Evolutionary conservation across 2,888 invertebrate genomes (phyloP), one percentile per base, ranked within the genome.

Genomic region (Mythimna albipuncta): DNA sequence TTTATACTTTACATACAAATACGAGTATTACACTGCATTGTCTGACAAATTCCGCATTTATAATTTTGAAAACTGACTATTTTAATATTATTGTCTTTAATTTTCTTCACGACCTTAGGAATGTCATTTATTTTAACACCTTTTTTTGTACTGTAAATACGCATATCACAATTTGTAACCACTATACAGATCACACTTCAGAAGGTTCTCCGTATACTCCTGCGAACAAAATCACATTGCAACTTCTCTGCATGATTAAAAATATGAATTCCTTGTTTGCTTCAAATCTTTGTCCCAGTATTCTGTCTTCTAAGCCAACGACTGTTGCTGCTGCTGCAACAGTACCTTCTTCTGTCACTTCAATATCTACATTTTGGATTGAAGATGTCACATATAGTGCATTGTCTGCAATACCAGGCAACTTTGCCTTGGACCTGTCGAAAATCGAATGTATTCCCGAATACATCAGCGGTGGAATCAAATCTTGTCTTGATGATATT

Each of bases 301-400:
- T 92, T 47, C 95, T 93, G 50, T 95, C 94, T 87, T 96, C 95
- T 61, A 96, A 87, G 1, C 95, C 95, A 0, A 95, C 91, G 0
- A 96, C 96, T 6, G 98, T 97, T 0, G 97, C 97, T 0, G 97
- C 97, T 0, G 97, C 96, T 0, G 98, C 98, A 4, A 97, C 97
- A 0, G 98, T 98, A 0, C 98, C 98, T 88, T 97, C 97, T 92
- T 98, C 98, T 68, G 97, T 97, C 0, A 98, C 98, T 85, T 98
- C 97, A 71, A 98, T 97, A 85, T 97, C 97, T 0, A 98, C 97
- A 85, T 97, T 97, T 87, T 98, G 98, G 21, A 98, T 93, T 0
- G 97, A 93, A 61, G 97, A 95, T 0, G 97, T 97, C 4, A 98
- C 95, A 85, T 93, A 97, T 26, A 97, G 90, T 9, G 97, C 93